A percentile compares a stretch with the other conserved stretches of the same genome.
These are phyloP conservation scores for Melanotus villosus DNA, from an alignment of 2,888 invertebrate species.

Conservation along the genomic window DNA sequence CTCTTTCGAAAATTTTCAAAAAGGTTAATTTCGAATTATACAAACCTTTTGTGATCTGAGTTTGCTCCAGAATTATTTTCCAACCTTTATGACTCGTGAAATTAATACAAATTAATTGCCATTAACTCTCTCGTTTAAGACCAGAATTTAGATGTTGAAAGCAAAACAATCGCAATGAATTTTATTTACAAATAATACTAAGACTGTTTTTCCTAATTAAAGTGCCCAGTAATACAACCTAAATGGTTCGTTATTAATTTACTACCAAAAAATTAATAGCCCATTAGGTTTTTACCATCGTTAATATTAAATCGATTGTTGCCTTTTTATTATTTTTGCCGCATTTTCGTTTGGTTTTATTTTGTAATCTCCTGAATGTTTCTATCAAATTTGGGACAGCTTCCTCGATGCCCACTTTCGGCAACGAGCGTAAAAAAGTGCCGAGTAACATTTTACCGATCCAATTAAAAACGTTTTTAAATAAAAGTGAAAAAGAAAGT, in stretches of 20 bases:
- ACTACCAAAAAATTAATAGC: conserved; percentile 14
- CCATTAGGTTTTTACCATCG: conserved; percentile 10
- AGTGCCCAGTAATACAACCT: background rate
- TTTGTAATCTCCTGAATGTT: background rate
- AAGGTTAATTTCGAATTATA: too few species aligned
- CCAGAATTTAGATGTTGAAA: background rate
- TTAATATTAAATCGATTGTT: too few species aligned
- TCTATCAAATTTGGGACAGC: background rate
- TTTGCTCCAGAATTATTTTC: too few species aligned
- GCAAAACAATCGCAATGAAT: background rate
- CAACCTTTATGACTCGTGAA: too few species aligned
- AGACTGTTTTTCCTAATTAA: conserved; percentile 1
- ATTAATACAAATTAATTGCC: conserved; percentile 6
- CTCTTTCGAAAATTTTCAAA: too few species aligned
- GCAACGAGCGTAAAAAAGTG: background rate
- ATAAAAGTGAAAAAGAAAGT: conserved; percentile 33
- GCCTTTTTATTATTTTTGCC: background rate
- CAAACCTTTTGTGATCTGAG: too few species aligned
- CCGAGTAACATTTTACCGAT: background rate
- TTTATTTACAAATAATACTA: background rate
- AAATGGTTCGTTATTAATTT: conserved; percentile 13
- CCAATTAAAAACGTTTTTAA: conserved; percentile 14
- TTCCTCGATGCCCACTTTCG: background rate
- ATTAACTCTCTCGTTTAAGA: background rate
- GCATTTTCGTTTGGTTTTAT: background rate